phyloP scores from a whole-genome alignment of 2,113 vertebrate species.

The Gadus macrocephalus region DNA sequence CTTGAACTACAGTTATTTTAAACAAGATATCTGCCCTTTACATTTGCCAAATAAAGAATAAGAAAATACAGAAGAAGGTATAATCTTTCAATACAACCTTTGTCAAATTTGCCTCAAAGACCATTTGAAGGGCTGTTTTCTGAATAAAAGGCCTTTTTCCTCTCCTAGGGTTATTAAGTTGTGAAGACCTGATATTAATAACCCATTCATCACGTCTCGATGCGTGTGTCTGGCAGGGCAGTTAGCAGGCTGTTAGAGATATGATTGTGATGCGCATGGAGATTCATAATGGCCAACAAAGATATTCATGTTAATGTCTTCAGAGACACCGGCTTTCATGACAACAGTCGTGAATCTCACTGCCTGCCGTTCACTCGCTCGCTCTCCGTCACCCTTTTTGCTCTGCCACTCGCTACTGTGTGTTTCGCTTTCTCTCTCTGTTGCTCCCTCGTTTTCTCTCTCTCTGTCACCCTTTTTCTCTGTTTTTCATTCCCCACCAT shows the following conservation, averaged over 20 bases:
- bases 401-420: slow-evolving; percentile 25
- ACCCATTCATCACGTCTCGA: neutral
- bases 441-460: no score
- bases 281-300: slow-evolving; percentile 45
- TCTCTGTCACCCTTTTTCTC: no score
- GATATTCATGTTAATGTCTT: slow-evolving; percentile 37
- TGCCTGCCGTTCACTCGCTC: neutral
- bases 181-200: neutral
- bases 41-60: no score
- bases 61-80: no score
- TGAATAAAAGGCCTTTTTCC: no score
- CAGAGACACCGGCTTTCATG: slow-evolving; percentile 43
- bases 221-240: slow-evolving; percentile 11
- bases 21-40: no score
- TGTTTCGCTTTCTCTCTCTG: neutral
- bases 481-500: no score
- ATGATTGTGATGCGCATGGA: slow-evolving; percentile 26
- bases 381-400: neutral
- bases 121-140: no score
- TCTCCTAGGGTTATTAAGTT: no score
- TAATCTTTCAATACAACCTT: no score
- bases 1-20: no score
- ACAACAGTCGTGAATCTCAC: slow-evolving; percentile 49
- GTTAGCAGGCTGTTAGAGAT: slow-evolving; percentile 16
- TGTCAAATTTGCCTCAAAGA: no score